Conservation (phyloP, 2,113 vertebrate genomes). For the Petromus typicus region DNA sequence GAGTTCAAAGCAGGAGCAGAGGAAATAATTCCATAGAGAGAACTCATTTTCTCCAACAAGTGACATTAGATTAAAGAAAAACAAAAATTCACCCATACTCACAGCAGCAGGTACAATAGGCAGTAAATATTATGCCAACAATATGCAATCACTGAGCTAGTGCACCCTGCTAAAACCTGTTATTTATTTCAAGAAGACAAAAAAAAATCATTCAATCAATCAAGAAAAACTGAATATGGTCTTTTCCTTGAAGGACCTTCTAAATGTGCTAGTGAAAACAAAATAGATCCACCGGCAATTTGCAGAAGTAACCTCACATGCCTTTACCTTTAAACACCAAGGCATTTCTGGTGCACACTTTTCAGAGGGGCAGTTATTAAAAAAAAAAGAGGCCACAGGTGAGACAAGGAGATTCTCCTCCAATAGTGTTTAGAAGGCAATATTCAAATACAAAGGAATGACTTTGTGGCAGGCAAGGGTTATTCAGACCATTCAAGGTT, state of each 20-base stretch:
- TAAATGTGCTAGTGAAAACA: neutral
- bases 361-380: neutral
- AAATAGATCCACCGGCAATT: too few relatives aligned
- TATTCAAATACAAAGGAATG: neutral
- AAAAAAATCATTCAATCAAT: neutral
- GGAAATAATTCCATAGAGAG: neutral
- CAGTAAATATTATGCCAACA: neutral
- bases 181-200: neutral
- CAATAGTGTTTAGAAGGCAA: neutral
- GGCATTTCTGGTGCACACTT: neutral
- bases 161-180: neutral
- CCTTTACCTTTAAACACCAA: neutral
- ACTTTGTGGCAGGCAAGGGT: neutral
- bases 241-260: neutral
- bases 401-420: neutral
- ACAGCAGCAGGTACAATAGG: too few relatives aligned
- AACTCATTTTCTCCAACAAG: neutral
- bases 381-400: neutral
- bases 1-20: neutral
- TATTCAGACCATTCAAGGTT: neutral
- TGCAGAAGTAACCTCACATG: neutral
- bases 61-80: too few relatives aligned
- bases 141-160: neutral
- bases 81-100: neutral
- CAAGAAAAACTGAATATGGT: neutral